Evolutionary conservation across 2,113 vertebrate genomes (phyloP), one percentile per base, ranked within the genome.

Genomic region (Dasyprocta punctata): DNA sequence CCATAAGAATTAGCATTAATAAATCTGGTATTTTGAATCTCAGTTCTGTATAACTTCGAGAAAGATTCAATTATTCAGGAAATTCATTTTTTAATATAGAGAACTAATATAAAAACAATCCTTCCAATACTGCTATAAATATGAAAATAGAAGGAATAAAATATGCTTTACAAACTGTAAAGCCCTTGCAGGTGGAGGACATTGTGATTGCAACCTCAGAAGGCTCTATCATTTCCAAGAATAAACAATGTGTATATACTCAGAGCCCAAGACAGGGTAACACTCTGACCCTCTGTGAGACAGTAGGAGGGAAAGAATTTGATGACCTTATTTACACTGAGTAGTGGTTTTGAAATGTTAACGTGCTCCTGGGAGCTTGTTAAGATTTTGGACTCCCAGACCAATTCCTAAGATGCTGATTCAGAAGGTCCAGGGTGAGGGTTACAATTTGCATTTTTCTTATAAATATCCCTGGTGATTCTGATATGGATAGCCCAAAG

Each of bases 1-100:
- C 75, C 49, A 87, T 69, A 75, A 81, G 56, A 92, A 90, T 92
- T 86, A 94, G 47, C 38, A 33, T 94, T 49, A 61, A 73, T 85
- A 93, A 44, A 94, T 75, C n/a, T 41, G 20, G 14, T 67, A 28
- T 33, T 90, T 92, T 85, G 77, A 95, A 96, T 96, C 63, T 92
- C 52, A 91, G 69, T 92, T 90, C 30, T 89, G 8, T 86, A 30
- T 90, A 88, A 93, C 44, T 93, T 94, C 96, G 73, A 73, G 58
- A 78, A 94, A 92, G 24, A 95, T 54, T 80, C 95, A 47, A 89
- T 94, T 94, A 90, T 52, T 93, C 58, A 85, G 83, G 94, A 97
- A 97, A 67, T 78, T 5, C 1, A 44, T 85, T 88, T 90, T 90
- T 54, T 12, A 7, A 44, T 49, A 52, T 84, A 92, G 19, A 73